Evolutionary conservation across 1,140 invertebrate genomes (phyloP).

Genomic region (Diorhabda elongata): DNA sequence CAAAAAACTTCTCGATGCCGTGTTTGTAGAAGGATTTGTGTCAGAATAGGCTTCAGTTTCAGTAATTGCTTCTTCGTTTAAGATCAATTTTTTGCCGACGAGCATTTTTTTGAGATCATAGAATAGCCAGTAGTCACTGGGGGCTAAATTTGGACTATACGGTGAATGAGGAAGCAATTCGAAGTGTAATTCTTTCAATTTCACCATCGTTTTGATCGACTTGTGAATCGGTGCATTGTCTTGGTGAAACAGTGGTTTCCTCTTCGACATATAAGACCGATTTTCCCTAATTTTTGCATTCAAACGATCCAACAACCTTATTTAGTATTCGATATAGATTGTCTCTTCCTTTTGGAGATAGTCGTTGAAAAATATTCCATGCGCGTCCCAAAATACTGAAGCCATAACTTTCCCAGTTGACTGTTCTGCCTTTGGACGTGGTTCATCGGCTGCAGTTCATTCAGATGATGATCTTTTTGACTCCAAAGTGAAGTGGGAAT

Average conservation of each 20-base stretch:
- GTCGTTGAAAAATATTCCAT: background rate
- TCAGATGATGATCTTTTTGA: too few relatives aligned
- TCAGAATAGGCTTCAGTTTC: too few relatives aligned
- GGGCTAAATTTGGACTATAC: background rate
- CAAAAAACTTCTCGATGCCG: too few relatives aligned
- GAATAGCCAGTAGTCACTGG: background rate
- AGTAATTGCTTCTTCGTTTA: background rate
- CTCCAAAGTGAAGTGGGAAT: too few relatives aligned
- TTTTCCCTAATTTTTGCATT: background rate
- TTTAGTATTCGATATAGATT: background rate
- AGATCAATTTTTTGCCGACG: background rate
- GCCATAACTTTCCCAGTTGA: too few relatives aligned
- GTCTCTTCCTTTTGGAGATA: background rate
- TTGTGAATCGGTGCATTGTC: background rate
- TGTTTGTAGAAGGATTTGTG: too few relatives aligned
- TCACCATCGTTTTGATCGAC: background rate
- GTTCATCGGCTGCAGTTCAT: too few relatives aligned
- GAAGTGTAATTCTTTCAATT: background rate
- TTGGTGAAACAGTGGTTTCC: background rate
- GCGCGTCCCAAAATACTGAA: too few relatives aligned
- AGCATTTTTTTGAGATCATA: background rate
- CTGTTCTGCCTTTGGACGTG: too few relatives aligned
- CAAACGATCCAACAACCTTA: background rate
- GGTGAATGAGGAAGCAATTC: background rate
- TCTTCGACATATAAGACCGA: background rate